A percentile compares a stretch with the other conserved stretches of the same genome.
phyloP scores from a whole-genome alignment of 2,797 vertebrate genomes.

The Poecilia wingei region DNA sequence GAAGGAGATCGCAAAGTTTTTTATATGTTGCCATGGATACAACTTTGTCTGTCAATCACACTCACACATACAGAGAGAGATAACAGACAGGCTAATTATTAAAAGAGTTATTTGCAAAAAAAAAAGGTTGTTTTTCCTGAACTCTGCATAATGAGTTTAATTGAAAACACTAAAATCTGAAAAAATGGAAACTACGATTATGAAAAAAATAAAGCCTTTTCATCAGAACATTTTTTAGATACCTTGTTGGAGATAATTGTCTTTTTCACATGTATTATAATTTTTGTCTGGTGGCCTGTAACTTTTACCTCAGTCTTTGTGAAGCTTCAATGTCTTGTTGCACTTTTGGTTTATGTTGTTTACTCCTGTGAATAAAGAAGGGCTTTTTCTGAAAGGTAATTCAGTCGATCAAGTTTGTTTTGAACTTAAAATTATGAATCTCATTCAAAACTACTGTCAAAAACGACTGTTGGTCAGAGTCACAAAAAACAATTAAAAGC shows the following conservation, averaged over 20 bases:
- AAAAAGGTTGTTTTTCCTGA: background rate
- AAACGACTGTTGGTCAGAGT: background rate
- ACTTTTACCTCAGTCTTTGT: background rate
- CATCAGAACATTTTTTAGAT: background rate
- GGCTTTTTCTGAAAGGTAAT: background rate
- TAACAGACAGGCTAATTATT: background rate
- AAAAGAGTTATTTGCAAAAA: background rate
- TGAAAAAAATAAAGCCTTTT: background rate
- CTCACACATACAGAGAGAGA: background rate
- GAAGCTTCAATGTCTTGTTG: background rate
- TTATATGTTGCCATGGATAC: background rate
- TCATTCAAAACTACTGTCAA: background rate
- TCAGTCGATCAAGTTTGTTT: background rate
- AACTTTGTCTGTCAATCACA: background rate
- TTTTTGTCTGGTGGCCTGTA: background rate
- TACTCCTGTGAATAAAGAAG: background rate
- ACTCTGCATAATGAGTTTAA: background rate
- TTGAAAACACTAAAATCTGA: background rate
- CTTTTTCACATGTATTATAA: background rate
- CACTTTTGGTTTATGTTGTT: background rate
- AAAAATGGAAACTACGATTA: background rate
- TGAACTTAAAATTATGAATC: background rate
- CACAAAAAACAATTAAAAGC: background rate
- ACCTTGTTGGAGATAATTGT: background rate
- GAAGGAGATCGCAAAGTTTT: constrained; percentile 38